Base-by-base conservation (phyloP, 2,113 vertebrate species). In the Alligator sinensis region DNA sequence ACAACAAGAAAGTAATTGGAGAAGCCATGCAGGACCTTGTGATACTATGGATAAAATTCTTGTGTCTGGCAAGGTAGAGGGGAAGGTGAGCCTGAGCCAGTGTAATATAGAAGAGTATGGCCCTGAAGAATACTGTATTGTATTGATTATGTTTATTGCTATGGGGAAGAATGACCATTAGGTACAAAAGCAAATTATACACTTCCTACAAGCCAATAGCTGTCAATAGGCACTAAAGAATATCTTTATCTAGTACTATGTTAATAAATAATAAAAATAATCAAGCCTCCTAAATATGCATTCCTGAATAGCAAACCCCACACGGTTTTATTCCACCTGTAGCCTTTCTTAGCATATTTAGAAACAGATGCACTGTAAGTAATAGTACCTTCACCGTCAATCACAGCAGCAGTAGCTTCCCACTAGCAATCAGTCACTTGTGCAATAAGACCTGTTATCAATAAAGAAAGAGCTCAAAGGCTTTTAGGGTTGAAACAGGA, bases 361-460 rank as follows among this genome's bases (percentile, higher is more conserved):
- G 28, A 90, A 66, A 77, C 83, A 55, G 87, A 21, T 58, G 75
- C 76, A 5, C 80, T 77, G 60, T 86, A 80, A 84, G 93, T n/a
- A 88, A 91, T 1, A 18, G 62, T 3, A 28, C 60, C 89, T 84
- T 54, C 86, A 64, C 64, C 90, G 90, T 82, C 95, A 22, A 28
- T 18, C 25, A 4, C 64, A 63, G 77, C 77, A 30, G 4, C 88
- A 55, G 94, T 82, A 82, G 87, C 91, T 59, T 28, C 85, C 82
- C 64, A 30, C 59, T 38, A 24, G 90, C 47, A 6, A 47, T 82
- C 86, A 80, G 96, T 94, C 94, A 90, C 18, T 14, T 38, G 88
- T 80, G 95, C 96, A 93, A 96, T 94, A 83, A 96, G 93, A 63
- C 66, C n/a, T 19, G 81, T 95, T 95, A 87, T 92, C 96, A 89